phyloP scores from a whole-genome alignment of 2,797 vertebrate species.

The Malacoctenus gilli region DNA sequence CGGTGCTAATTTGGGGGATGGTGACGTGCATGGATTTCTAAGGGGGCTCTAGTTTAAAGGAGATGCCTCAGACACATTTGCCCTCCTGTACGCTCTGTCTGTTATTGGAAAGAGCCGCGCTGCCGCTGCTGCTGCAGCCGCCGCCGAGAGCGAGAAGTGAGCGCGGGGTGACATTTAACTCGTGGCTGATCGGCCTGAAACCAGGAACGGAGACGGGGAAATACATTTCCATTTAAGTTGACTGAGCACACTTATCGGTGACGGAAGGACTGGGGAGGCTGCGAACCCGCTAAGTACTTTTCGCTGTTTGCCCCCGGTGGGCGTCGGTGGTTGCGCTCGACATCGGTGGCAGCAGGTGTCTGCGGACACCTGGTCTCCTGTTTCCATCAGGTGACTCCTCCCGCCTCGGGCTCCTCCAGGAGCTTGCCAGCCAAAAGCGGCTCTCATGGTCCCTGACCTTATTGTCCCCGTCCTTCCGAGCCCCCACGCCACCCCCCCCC shows the following conservation, averaged over 20 bases:
- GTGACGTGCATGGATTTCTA: constrained; percentile 79
- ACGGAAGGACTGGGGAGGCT: constrained; percentile 49
- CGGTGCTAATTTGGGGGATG: constrained; percentile 82
- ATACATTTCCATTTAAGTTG: constrained; percentile 55
- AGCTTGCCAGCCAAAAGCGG: constrained; percentile 51
- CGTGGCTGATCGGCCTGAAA: constrained; percentile 59
- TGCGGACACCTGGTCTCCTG: constrained; percentile 60
- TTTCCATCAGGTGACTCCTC: constrained; percentile 61
- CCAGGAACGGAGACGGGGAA: constrained; percentile 39
- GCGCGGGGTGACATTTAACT: constrained; percentile 68
- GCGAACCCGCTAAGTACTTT: constrained; percentile 66
- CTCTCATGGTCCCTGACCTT: constrained; percentile 60
- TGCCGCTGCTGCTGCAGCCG: constrained; percentile 35
- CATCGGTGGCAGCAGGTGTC: constrained; percentile 62
- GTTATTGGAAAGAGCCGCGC: constrained; percentile 53
- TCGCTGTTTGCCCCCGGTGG: constrained; percentile 58
- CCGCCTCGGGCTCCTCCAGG: constrained; percentile 45
- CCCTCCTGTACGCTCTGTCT: constrained; percentile 55
- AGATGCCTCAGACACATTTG: constrained; percentile 66
- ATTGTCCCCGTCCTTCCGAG: constrained; percentile 59
- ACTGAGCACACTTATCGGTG: constrained; percentile 53
- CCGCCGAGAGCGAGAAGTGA: constrained; percentile 39
- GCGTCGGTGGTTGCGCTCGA: constrained; percentile 40
- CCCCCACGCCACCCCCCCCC: constrained; percentile 36
- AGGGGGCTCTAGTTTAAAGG: constrained; percentile 67